A percentile compares a stretch with the other conserved stretches of the same genome.
Evolutionary conservation across 2,888 invertebrate genomes (phyloP).

Genomic region (Galerucella nymphaeae): DNA sequence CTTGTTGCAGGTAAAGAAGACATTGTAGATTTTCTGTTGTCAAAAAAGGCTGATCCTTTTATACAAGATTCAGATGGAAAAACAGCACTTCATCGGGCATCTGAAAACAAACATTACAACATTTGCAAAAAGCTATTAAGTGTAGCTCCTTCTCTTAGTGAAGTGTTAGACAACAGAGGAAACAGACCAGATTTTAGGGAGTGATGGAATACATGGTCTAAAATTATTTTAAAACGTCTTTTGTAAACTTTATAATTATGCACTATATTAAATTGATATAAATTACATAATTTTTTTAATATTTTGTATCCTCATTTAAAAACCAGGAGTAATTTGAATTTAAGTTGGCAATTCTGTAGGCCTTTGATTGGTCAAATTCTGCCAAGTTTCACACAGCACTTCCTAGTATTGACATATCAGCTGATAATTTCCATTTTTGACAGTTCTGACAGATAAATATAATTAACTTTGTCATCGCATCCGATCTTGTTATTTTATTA

Average conservation of each 20-base stretch:
- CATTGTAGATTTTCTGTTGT: slow-evolving; percentile 75
- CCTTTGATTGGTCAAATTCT: no score
- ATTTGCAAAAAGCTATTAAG: slow-evolving; percentile 44
- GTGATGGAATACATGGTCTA: slow-evolving; percentile 9
- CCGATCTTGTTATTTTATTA: no score
- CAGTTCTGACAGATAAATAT: no score
- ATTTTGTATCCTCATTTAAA: no score
- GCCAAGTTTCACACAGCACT: no score
- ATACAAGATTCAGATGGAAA: slow-evolving; percentile 83
- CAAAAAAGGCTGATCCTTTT: slow-evolving; percentile 72
- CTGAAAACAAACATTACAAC: slow-evolving; percentile 60
- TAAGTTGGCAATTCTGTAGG: no score
- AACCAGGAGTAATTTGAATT: no score
- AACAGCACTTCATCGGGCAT: slow-evolving; percentile 83
- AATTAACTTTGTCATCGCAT: no score
- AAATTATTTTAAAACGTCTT: neutral
- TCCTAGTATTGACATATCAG: no score
- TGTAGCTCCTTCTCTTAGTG: slow-evolving; percentile 40
- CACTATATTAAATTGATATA: slow-evolving; percentile 7
- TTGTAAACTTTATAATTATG: neutral
- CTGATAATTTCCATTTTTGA: no score
- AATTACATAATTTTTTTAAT: neutral
- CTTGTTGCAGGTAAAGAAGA: slow-evolving; percentile 71
- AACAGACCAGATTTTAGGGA: slow-evolving; percentile 26
- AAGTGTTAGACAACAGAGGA: slow-evolving; percentile 46